Evolutionary conservation across 1,140 invertebrate species (phyloP).

Genomic region (Nebria ingens): DNA sequence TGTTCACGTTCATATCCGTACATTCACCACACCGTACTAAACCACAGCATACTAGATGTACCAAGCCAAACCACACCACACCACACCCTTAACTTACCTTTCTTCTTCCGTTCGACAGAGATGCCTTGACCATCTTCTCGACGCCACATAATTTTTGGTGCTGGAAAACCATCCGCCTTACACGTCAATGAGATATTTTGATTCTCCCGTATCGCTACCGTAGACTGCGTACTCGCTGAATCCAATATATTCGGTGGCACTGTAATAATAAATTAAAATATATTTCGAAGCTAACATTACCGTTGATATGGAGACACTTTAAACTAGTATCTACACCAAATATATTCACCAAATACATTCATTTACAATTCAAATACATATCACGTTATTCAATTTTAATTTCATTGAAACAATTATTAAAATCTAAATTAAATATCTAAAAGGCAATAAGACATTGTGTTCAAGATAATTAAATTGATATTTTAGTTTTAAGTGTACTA

Average conservation of each 20-base stretch:
- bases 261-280: conserved; percentile 31
- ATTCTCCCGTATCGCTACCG: conserved; percentile 79
- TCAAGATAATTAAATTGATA: too few relatives aligned
- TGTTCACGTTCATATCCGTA: not conserved
- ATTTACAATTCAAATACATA: too few relatives aligned
- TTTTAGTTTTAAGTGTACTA: too few relatives aligned
- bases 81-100: conserved; percentile 50
- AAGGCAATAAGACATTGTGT: too few relatives aligned
- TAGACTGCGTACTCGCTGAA: conserved; percentile 71
- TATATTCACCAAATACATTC: too few relatives aligned
- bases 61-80: not conserved
- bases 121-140: conserved; percentile 80
- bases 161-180: conserved; percentile 79
- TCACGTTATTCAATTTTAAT: too few relatives aligned
- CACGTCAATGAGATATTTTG: conserved; percentile 83
- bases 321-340: too few relatives aligned
- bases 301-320: too few relatives aligned
- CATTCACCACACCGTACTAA: not conserved
- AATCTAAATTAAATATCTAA: too few relatives aligned
- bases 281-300: too few relatives aligned
- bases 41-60: not conserved
- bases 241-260: conserved; percentile 86
- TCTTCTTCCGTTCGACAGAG: conserved; percentile 64
- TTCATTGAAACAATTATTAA: too few relatives aligned
- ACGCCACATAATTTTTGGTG: conserved; percentile 81